Base-by-base conservation (phyloP, 1,140 invertebrate species). In the Lasioglossum albipes region DNA sequence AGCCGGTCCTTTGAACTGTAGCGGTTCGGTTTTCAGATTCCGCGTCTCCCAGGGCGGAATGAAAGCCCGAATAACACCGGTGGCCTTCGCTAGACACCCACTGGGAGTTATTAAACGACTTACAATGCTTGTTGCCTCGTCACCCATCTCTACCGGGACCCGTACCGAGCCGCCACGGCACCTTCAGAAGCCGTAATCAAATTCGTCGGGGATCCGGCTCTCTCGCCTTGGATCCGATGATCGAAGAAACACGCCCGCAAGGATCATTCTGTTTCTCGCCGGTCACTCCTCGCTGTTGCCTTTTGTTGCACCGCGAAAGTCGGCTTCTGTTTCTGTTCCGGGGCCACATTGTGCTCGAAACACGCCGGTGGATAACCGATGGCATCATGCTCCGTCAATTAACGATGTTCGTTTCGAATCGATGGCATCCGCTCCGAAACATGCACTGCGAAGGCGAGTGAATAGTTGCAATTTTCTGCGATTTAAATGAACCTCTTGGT, bases 101-200 rank as follows among this genome's bases (percentile, higher is more conserved):
- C 86, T 87, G 86, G 70, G 86, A 87, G 76, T 87, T 87, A 87
- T 87, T 87, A 87, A 87, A 87, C 86, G 85, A 80, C 81, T 73
- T 75, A 87, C 86, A 87, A 87, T 87, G 85, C 82, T 87, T 87
- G 85, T 87, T 87, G 86, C 86, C 82, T 73, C 86, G 86, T 87
- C 86, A 87, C 85, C 83, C 86, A 87, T 87, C 84, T 87, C 79
- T 81, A 75, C 73, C 75, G 83, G 81, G 76, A 80, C 80, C 75
- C 75, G 81, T 84, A 68, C 68, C 76, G 57, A 31, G 66, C 42
- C 66, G 78, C 73, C 72, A 68, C 83, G 78, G 84, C 85, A 87
- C 78, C 85, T 84, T 87, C 85, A 86, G 85, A 87, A 87, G 85
- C 85, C 82, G 84, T 87, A 87, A 87, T 88, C 86, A 87, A 87